Evolutionary conservation across 92 coral and sea anemone species (phyloP), one percentile per base, ranked within the genome.

Genomic region (Palythoa grandis): DNA sequence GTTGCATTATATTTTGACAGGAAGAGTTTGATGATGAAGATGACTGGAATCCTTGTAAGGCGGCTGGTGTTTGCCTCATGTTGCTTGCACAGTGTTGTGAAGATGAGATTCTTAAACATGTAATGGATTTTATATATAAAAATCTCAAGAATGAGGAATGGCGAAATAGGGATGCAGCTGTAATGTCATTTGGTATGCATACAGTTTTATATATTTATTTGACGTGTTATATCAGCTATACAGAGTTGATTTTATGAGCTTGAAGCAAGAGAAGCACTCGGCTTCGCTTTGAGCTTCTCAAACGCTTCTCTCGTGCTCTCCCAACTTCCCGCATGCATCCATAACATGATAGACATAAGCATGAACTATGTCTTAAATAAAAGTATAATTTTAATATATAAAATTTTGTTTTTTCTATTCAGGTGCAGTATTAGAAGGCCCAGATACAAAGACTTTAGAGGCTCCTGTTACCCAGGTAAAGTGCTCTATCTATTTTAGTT

Each of bases 1-100:
- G 19, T 19, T 63, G 22, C 25, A 17, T 19, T 6, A 7, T 69
- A 40, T 69, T 53, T 19, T 68, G 10, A 84, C 90, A 96, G 99
- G 99, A 96, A 57, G 99, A 96, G 23, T 94, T 82, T 89, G 99
- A 96, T 70, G 99, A 96, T 87, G 99, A 96, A 77, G 99, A 96
- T 92, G 99, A 96, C 79, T 96, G 99, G 99, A 92, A 95, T 70
- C 98, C 98, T n/a, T 94, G 94, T 38, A 96, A 96, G 80, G 99
- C 99, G 4, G 94, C 98, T 17, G 98, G 99, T 63, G 99, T 96
- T 35, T 96, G 99, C 66, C 88, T 96, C 25, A 96, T 95, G 99
- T 74, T 96, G 72, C 86, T 96, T 15, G 99, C 99, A 2, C 99
- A 96, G 90, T 96, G 99, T 86, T 94, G 98, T 90, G 99, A 96